A percentile compares a stretch with the other conserved stretches of the same genome.
These are phyloP conservation scores for Graptemys geographica DNA, from an alignment of 2,797 vertebrate genomes.

Conservation along the genomic window DNA sequence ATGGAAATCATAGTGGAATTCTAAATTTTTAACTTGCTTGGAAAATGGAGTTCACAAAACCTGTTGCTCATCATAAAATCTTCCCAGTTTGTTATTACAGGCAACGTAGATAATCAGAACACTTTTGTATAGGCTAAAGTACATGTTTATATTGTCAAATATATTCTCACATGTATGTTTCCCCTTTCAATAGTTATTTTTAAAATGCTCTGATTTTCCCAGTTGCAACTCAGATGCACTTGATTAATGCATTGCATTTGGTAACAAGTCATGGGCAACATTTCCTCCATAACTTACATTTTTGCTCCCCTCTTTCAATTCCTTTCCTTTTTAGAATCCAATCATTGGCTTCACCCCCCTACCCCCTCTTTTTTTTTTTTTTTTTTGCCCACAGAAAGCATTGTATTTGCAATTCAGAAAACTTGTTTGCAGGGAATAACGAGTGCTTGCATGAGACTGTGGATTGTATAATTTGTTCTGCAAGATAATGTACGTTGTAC, in stretches of 20 bases:
- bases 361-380: neutral
- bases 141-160: slow-evolving; percentile 42
- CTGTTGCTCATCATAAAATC: neutral
- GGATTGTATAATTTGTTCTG: slow-evolving; percentile 71
- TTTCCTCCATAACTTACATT: slow-evolving; percentile 47
- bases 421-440: slow-evolving; percentile 70
- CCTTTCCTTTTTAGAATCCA: slow-evolving; percentile 64
- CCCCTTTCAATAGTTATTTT: slow-evolving; percentile 18
- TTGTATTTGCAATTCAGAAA: slow-evolving; percentile 74
- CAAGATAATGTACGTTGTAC: slow-evolving; percentile 75
- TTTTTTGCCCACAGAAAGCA: slow-evolving; percentile 56
- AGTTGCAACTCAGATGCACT: slow-evolving; percentile 66
- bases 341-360: slow-evolving; percentile 14
- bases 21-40: slow-evolving; percentile 59
- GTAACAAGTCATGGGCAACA: slow-evolving; percentile 49
- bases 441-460: slow-evolving; percentile 76
- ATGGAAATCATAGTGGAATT: slow-evolving; percentile 58
- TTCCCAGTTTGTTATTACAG: slow-evolving; percentile 34
- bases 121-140: slow-evolving; percentile 44
- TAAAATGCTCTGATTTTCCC: slow-evolving; percentile 12
- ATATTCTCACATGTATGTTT: slow-evolving; percentile 50
- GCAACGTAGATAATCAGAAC: neutral
- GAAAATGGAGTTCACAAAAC: neutral
- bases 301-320: slow-evolving; percentile 49
- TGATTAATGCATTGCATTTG: slow-evolving; percentile 69